Base-by-base conservation (phyloP, 2,888 invertebrate species). In the Andrena minutula region DNA sequence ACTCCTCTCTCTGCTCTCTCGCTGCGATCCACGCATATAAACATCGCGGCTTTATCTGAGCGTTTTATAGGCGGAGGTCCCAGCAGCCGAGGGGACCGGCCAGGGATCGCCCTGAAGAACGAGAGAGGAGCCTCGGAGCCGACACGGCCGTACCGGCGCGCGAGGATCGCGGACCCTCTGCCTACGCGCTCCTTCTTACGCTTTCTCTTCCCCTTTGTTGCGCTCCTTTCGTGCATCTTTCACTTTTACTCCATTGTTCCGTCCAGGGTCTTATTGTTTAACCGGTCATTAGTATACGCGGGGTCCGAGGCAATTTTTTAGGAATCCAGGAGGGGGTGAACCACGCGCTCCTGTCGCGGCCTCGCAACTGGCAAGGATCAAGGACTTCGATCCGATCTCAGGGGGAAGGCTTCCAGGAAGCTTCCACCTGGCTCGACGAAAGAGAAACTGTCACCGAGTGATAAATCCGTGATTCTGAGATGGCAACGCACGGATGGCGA, bases 21-120 rank as follows among this genome's bases (percentile, higher is more conserved):
- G 72, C 75, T 68, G 80, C 83, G 84, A 85, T 89, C 86, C 87
- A 84, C 87, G 89, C 91, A 92, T 92, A 92, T 93, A 93, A 93
- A 93, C 90, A 91, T 91, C 85, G 90, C 89, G 89, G 90, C 89
- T 92, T 92, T 92, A 92, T 92, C 90, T 90, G 89, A 88, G 84
- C 88, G 89, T 92, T 92, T 92, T 92, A 91, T 92, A 89, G 41
- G 89, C 88, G 86, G 82, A 78, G 85, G 85, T 88, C 82, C 80
- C 75, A 28, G 75, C 75, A 73, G 73, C 68, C 75, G 77, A 74
- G 70, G 73, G 80, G 86, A 76, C 74, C 83, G 65, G 79, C 81
- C 71, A 30, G 30, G 70, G 82, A 84, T 84, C 82, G 75, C 71
- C 82, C 76, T 70, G 85, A 70, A 71, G 84, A 77, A 74, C 79